A percentile compares a stretch with the other conserved stretches of the same genome.
Conservation (phyloP, 1,140 invertebrate species). For the Caerostris darwini region DNA sequence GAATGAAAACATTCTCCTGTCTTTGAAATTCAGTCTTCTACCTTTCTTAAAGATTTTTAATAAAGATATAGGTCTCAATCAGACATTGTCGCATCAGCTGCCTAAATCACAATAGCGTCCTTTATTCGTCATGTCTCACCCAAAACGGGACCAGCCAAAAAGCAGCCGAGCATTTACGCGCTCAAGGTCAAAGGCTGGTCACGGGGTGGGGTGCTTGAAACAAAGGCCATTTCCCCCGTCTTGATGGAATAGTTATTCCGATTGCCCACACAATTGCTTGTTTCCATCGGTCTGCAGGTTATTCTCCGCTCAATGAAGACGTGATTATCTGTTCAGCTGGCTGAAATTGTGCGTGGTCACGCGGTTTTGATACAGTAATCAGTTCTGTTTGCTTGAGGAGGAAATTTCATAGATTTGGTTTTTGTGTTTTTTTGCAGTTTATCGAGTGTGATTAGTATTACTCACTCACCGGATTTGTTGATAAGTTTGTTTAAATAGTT, state of each 20-base stretch:
- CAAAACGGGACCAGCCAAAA: not conserved
- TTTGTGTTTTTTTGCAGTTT: not conserved
- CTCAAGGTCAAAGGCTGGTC: constrained; percentile 5
- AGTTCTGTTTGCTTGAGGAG: not conserved
- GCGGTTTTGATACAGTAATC: not conserved
- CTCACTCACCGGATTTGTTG: too few relatives aligned
- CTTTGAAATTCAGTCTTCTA: too few relatives aligned
- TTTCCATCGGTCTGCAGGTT: not conserved
- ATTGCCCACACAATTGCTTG: not conserved
- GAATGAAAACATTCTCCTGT: too few relatives aligned
- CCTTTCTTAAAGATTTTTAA: too few relatives aligned
- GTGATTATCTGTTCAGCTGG: not conserved
- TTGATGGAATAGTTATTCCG: not conserved
- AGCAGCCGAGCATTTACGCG: not conserved
- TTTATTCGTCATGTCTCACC: not conserved
- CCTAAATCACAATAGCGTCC: not conserved
- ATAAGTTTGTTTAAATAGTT: too few relatives aligned
- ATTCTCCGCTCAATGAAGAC: not conserved
- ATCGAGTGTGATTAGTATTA: too few relatives aligned
- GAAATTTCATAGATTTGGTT: not conserved
- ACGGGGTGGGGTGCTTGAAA: not conserved
- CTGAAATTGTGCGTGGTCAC: not conserved
- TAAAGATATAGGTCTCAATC: too few relatives aligned
- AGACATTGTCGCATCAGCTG: not conserved
- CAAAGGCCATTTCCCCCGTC: not conserved